These are phyloP conservation scores for Palythoa grandis DNA, from an alignment of 92 coral and sea anemone species.

Conservation along the genomic window DNA sequence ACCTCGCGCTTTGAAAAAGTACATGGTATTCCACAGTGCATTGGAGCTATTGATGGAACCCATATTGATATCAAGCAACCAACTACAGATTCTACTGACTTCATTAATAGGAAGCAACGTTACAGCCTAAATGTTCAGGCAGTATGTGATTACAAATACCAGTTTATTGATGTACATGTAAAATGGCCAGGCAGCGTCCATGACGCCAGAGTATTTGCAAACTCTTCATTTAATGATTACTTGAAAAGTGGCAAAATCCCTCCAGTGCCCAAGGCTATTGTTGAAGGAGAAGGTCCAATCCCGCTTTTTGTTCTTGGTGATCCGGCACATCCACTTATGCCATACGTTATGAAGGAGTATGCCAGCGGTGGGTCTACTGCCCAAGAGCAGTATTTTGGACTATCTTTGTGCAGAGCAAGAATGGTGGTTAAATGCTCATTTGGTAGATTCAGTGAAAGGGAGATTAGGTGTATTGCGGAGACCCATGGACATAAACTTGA, in stretches of 20 bases:
- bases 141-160: slow-evolving; percentile 41
- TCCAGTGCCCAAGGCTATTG: background rate
- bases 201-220: slow-evolving; percentile 41
- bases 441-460: background rate
- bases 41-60: slow-evolving; percentile 26
- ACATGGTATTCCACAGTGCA: slow-evolving; percentile 26
- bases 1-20: slow-evolving; percentile 32
- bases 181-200: slow-evolving; percentile 58
- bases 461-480: background rate
- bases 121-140: slow-evolving; percentile 49
- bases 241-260: slow-evolving; percentile 45
- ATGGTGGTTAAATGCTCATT: background rate
- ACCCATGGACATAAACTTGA: background rate
- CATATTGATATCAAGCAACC: slow-evolving; percentile 35
- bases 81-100: slow-evolving; percentile 5
- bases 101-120: slow-evolving; percentile 9
- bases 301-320: slow-evolving; percentile 47
- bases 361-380: no score
- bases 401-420: slow-evolving; percentile 3
- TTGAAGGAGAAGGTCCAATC: slow-evolving; percentile 36
- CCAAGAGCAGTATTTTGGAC: background rate
- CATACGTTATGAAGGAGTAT: background rate
- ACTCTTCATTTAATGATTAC: background rate
- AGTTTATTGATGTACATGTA: slow-evolving; percentile 47
- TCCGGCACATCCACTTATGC: background rate